Percentiles rank a stretch among this genome's conserved stretches.
Evolutionary conservation across 2,888 invertebrate genomes (phyloP).

Genomic region (Oxytorus armatus): DNA sequence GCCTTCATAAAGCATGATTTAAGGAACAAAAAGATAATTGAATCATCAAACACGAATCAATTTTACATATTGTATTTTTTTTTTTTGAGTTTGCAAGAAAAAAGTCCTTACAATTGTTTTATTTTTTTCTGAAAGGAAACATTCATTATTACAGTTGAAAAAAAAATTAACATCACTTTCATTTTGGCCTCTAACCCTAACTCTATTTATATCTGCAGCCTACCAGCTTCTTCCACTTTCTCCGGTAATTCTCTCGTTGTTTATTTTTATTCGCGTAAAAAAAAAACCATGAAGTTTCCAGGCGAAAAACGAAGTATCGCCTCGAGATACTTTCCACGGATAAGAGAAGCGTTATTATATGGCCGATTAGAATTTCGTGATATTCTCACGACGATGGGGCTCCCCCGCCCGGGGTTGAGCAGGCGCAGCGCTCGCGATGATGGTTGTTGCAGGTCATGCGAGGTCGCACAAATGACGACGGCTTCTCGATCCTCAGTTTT

Average conservation of each 20-base stretch:
- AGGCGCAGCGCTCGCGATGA: constrained; percentile 27
- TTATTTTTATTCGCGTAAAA: neutral
- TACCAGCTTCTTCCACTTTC: constrained; percentile 1
- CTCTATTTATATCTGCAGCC: neutral
- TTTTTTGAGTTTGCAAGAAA: too few species aligned
- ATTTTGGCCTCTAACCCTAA: too few species aligned
- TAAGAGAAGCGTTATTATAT: constrained; percentile 69
- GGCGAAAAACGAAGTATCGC: constrained; percentile 1
- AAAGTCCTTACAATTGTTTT: too few species aligned
- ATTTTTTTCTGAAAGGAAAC: too few species aligned
- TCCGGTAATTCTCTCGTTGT: neutral
- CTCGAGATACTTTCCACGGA: constrained; percentile 78
- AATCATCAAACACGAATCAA: too few species aligned
- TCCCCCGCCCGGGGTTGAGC: too few species aligned
- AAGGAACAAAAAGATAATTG: too few species aligned
- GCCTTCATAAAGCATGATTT: too few species aligned
- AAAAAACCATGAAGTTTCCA: neutral
- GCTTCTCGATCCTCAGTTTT: constrained; percentile 1
- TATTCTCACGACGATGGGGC: constrained; percentile 41
- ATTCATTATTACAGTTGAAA: too few species aligned
- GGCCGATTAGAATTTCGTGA: neutral
- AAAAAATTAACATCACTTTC: too few species aligned
- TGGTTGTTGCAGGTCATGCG: constrained; percentile 70
- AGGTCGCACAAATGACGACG: constrained; percentile 77
- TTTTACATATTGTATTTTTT: too few species aligned